phyloP scores from a whole-genome alignment of 2,797 vertebrate species.

The Helicolenus hilgendorfi region DNA sequence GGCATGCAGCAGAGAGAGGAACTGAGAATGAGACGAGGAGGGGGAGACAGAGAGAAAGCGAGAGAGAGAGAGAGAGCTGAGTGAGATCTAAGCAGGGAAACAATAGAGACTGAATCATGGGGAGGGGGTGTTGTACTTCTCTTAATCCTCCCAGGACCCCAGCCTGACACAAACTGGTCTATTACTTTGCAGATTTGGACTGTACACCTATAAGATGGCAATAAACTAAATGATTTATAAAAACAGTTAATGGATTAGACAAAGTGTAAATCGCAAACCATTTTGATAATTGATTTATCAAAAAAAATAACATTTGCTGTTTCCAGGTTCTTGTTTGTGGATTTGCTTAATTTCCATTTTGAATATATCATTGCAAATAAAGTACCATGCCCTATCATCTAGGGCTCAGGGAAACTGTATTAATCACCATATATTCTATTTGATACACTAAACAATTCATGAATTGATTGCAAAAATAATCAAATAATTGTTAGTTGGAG shows the following conservation, averaged over 20 bases:
- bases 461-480: neutral
- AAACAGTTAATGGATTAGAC: neutral
- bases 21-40: constrained; percentile 55
- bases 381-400: neutral
- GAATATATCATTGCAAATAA: neutral
- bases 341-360: neutral
- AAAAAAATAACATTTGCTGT: neutral
- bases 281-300: too few species aligned
- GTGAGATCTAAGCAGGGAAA: constrained; percentile 44
- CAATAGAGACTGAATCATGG: constrained; percentile 44
- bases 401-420: neutral
- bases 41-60: neutral
- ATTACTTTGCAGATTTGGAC: neutral
- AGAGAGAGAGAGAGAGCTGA: constrained; percentile 4
- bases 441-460: neutral
- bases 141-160: constrained; percentile 8
- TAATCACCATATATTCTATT: neutral
- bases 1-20: constrained; percentile 74
- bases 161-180: neutral
- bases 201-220: neutral
- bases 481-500: neutral
- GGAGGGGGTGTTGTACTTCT: neutral
- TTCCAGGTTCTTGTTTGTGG: neutral
- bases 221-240: neutral
- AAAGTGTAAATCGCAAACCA: neutral